Evolutionary conservation across 2,113 vertebrate genomes (phyloP), one percentile per base, ranked within the genome.

Genomic region (Haemorhous mexicanus): DNA sequence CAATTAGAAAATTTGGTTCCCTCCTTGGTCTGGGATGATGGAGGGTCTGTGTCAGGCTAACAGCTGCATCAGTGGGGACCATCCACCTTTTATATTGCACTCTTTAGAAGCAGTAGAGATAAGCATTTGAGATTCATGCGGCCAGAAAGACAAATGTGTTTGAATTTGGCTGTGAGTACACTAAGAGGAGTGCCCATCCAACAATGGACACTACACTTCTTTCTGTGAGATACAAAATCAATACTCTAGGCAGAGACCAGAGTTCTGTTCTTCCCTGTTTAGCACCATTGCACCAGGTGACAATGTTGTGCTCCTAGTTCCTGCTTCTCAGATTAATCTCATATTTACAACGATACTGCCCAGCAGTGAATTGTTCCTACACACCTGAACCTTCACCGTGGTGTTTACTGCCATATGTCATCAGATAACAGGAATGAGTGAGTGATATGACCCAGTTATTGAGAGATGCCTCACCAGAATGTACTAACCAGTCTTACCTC

Each of bases 291-390:
- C 23, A 50, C 18, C 27, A 47, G 59, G 24, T 55, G 63, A 47
- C 20, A 61, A 10, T 41, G 19, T 24, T 1, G 2, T 70, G 22
- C 46, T 74, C 37, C 52, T 68, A 23, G 18, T 64, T 86, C 16
- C 32, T 4, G 3, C 24, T 49, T 77, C 41, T 81, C 47, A 53
- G 37, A n/a, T 62, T 53, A 53, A 66, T 85, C 32, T 92, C 17
- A 9, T 9, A 17, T 81, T 87, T 64, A 50, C n/a, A 49, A 7
- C 0, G 0, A 50, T 20, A 47, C 16, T 26, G 47, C 52, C 62
- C 28, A 81, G 73, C 58, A 46, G 35, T 27, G 35, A n/a, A 80
- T 16, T 43, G 39, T 63, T 83, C 43, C 72, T 61, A 7, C 44
- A 32, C 26, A 37, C 27, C 67, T 33, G 62, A 72, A 72, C 27